Base-by-base conservation (phyloP, 2,888 invertebrate genomes). In the Lampropteryx suffumata region DNA sequence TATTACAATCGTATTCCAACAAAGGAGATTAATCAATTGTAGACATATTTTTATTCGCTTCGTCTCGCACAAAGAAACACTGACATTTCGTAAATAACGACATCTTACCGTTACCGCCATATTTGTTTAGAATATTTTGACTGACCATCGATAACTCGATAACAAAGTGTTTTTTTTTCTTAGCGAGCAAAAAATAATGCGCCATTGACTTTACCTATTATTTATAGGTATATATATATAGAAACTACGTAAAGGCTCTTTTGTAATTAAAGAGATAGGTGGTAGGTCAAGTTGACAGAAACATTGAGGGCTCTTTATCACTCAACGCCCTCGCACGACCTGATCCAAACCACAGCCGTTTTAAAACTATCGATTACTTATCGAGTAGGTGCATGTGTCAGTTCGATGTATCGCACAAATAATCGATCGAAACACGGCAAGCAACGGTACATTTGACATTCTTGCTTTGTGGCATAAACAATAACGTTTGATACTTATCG, bases 51-150 rank as follows among this genome's bases (percentile, higher is more conserved):
- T 48, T 61, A 62, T 48, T 47, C 55, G 49, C 47, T 50, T 45
- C 49, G 47, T 63, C 65, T 68, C 61, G 48, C 57, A 67, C 61
- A 75, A 76, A 71, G 69, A 64, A 59, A 59, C 49, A 62, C 73
- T 74, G 79, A 79, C 79, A 42, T 17, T n/a, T 2, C 17, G 17
- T 4, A 17, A 4, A 13, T n/a, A 0, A 30, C 10, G 3, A 21
- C 21, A 17, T 17, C 17, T 17, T 21, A 32, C 24, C 32, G 24
- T 9, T 12, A 54, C 33, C 42, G 51, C 67, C 64, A 73, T 24
- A 12, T 17, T 9, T 33, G 4, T 17, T 17, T 17, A 17, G 2
- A 17, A 17, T 17, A 2, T 17, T 17, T 17, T 17, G 17, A 17
- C 17, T 17, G 17, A 17, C 17, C 17, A 17, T 4, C 4, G 17